phyloP scores from a whole-genome alignment of 2,797 vertebrate genomes.

The Myotis myotis region DNA sequence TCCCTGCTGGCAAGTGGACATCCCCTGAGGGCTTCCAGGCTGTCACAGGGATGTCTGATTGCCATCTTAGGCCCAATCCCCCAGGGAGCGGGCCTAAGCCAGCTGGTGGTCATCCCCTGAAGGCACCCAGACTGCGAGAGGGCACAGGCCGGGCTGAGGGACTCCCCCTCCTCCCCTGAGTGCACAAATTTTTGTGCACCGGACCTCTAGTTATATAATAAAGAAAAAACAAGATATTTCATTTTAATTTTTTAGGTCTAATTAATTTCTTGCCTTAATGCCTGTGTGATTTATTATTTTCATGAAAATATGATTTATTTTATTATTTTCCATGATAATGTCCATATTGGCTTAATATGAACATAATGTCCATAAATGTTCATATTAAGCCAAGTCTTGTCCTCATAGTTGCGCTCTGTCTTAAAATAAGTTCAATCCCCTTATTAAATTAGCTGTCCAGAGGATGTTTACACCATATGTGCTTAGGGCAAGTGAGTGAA shows the following conservation, averaged over 20 bases:
- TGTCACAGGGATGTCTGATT: no score
- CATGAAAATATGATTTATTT: neutral
- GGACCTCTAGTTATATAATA: neutral
- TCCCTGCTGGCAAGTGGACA: no score
- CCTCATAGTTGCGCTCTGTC: neutral
- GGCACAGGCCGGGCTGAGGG: no score
- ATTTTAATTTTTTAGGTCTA: neutral
- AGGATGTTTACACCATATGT: neutral
- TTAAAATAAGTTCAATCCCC: neutral
- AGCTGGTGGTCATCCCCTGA: no score
- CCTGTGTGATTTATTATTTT: neutral
- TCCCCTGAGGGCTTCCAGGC: no score
- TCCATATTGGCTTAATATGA: neutral
- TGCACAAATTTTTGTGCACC: no score
- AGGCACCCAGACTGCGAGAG: no score
- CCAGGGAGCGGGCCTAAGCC: no score
- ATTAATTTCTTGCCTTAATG: neutral
- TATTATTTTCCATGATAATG: neutral
- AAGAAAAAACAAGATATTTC: neutral
- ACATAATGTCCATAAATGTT: neutral
- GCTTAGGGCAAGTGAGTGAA: neutral
- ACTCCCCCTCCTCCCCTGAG: no score
- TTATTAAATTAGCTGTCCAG: constrained; percentile 9
- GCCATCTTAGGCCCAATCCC: no score
- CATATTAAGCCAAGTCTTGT: neutral